Evolutionary conservation across 2,888 invertebrate species (phyloP).

Genomic region (Teleogryllus oceanicus): DNA sequence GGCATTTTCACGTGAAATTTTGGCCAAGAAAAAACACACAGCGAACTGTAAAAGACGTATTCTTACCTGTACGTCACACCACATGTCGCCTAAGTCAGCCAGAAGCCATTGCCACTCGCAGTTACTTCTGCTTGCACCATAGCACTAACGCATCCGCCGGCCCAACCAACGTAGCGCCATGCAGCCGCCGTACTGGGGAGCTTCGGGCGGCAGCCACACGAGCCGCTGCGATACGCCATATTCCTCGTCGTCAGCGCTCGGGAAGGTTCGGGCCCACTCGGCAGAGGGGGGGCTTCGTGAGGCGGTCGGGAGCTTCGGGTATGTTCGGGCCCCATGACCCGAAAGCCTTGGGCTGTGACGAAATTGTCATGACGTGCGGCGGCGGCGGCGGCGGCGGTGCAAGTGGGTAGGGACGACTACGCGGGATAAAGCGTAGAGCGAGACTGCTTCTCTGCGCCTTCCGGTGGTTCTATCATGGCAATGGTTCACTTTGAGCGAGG

Average conservation of each 20-base stretch:
- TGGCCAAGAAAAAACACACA: background rate
- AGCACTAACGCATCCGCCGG: constrained; percentile 28
- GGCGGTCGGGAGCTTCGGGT: constrained; percentile 33
- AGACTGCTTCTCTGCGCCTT: constrained; percentile 26
- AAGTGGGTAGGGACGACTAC: constrained; percentile 3
- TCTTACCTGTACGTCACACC: constrained; percentile 36
- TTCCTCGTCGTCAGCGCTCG: constrained; percentile 29
- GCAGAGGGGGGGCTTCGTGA: background rate
- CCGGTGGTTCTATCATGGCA: constrained; percentile 29
- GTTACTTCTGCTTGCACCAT: constrained; percentile 29
- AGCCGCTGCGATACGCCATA: constrained; percentile 18
- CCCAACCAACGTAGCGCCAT: constrained; percentile 29
- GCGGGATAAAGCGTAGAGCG: constrained; percentile 33
- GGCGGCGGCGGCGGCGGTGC: constrained; percentile 35
- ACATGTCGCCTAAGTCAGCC: constrained; percentile 33
- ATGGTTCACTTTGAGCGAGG: constrained; percentile 36
- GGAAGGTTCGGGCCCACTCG: constrained; percentile 22
- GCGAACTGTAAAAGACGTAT: background rate
- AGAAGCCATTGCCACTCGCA: constrained; percentile 32
- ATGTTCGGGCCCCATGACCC: constrained; percentile 38
- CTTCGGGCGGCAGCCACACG: background rate
- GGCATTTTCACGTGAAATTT: constrained; percentile 3
- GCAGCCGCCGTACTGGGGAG: constrained; percentile 33
- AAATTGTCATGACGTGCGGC: constrained; percentile 39
- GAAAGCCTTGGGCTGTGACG: constrained; percentile 40